These are phyloP conservation scores for Myoxocephalus aenaeus DNA, from an alignment of 2,797 vertebrate genomes.

Conservation along the genomic window DNA sequence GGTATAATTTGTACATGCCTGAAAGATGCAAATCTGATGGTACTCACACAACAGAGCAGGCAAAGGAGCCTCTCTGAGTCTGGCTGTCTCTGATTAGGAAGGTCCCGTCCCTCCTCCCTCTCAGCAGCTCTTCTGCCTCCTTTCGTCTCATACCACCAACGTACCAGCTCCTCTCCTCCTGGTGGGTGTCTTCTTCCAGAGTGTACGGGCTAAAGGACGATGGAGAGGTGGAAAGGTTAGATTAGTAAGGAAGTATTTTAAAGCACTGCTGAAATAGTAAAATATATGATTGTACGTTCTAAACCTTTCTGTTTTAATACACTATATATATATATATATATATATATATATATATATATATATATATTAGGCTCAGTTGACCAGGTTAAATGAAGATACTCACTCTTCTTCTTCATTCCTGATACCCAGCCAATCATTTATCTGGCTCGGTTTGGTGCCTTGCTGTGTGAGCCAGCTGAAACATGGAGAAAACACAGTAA, in stretches of 20 bases:
- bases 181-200: constrained; percentile 87
- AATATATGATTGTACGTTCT: not conserved
- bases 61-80: constrained; percentile 92
- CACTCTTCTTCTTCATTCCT: constrained; percentile 91
- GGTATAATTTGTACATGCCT: not conserved
- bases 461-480: constrained; percentile 93
- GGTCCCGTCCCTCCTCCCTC: constrained; percentile 88
- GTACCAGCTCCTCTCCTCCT: constrained; percentile 92
- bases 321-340: no score
- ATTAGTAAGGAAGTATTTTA: not conserved
- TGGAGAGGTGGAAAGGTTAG: not conserved
- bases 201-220: constrained; percentile 86
- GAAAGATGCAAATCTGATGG: not conserved
- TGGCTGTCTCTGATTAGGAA: constrained; percentile 95
- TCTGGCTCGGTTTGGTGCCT: constrained; percentile 90
- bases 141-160: constrained; percentile 91
- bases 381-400: constrained; percentile 69
- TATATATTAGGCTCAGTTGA: not conserved
- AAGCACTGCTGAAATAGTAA: not conserved
- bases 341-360: no score
- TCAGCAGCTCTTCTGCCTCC: constrained; percentile 92
- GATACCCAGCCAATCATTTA: constrained; percentile 91
- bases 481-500: constrained; percentile 24
- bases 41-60: constrained; percentile 96
- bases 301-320: not conserved